Evolutionary conservation across 1,140 invertebrate species (phyloP).

Genomic region (Uloborus diversus): DNA sequence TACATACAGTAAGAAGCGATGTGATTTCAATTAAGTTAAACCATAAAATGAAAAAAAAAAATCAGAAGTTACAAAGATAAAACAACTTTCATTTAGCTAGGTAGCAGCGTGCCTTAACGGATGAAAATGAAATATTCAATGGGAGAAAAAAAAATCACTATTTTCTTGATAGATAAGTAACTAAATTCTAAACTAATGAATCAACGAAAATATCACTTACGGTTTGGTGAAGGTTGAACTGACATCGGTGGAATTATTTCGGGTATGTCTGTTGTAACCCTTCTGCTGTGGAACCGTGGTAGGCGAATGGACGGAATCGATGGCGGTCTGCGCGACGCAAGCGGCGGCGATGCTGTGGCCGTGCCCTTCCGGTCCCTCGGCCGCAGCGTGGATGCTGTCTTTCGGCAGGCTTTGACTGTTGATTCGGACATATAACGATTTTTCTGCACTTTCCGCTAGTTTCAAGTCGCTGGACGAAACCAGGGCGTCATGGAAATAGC

Average conservation of each 20-base stretch:
- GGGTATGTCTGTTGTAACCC: not conserved
- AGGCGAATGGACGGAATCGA: not conserved
- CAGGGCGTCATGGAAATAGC: conserved; percentile 60
- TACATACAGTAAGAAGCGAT: no score
- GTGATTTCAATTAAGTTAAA: no score
- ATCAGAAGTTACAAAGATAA: no score
- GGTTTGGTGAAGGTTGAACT: conserved; percentile 34
- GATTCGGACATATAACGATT: not conserved
- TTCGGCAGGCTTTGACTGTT: not conserved
- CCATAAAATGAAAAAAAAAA: no score
- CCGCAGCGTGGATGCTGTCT: not conserved
- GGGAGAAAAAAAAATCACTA: no score
- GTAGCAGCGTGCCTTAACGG: no score
- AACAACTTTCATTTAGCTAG: no score
- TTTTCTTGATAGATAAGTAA: no score
- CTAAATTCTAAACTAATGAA: no score
- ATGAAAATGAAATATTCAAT: no score
- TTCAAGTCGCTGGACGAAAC: conserved; percentile 42
- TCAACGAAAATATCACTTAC: conserved; percentile 26
- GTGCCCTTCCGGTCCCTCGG: not conserved
- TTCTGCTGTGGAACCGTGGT: not conserved
- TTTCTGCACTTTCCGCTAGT: not conserved
- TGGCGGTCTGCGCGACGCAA: not conserved
- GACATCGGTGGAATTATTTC: conserved; percentile 9
- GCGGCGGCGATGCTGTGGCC: not conserved